phyloP scores from a whole-genome alignment of 2,113 vertebrate species.

The Anhinga rufa region DNA sequence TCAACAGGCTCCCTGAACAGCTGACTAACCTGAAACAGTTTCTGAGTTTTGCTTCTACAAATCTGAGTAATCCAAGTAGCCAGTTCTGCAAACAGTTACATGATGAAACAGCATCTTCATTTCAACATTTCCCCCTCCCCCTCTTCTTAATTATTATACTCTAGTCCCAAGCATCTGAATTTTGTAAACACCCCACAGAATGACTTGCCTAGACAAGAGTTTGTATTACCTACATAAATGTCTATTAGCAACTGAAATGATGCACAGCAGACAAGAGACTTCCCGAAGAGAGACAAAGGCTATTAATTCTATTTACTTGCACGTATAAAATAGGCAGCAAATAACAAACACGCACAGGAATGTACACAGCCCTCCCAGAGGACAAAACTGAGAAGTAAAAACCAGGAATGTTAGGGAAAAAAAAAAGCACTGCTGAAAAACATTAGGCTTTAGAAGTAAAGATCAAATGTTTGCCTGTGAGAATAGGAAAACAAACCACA shows the following conservation, averaged over 20 bases:
- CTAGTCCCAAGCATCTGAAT: background rate
- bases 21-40: background rate
- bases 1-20: background rate
- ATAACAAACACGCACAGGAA: background rate
- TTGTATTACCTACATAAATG: background rate
- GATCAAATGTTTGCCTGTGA: background rate
- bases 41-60: background rate
- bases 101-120: background rate
- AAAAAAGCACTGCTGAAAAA: background rate
- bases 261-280: background rate
- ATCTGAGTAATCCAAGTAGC: background rate
- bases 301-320: background rate
- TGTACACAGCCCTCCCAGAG: background rate
- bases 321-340: background rate
- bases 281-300: background rate
- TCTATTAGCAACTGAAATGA: background rate
- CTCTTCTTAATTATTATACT: background rate
- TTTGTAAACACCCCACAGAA: background rate
- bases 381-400: background rate
- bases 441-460: background rate
- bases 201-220: background rate
- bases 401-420: background rate
- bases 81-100: background rate
- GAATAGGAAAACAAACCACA: background rate
- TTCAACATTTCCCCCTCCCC: background rate